A percentile compares a stretch with the other conserved stretches of the same genome.
These are phyloP conservation scores for Drosophila gaucha DNA, from an alignment of 2,888 invertebrate genomes.

Conservation along the genomic window DNA sequence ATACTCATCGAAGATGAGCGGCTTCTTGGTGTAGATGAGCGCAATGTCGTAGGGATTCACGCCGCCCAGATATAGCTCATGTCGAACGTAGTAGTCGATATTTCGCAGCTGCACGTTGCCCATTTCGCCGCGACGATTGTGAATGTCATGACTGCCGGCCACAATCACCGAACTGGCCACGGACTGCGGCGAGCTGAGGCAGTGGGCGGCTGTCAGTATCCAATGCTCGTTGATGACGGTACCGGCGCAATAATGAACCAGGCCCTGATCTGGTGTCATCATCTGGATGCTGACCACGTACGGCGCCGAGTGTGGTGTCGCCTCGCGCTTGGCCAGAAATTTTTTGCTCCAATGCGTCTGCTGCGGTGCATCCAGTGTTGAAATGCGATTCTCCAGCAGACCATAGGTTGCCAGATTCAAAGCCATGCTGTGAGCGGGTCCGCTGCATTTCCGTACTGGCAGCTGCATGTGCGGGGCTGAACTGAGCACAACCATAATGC, in stretches of 20 bases:
- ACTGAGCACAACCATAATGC: slow-evolving; percentile 77
- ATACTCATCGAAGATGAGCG: slow-evolving; percentile 74
- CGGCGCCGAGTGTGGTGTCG: slow-evolving; percentile 82
- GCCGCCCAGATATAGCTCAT: slow-evolving; percentile 82
- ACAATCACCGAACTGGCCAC: slow-evolving; percentile 80
- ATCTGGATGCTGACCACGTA: slow-evolving; percentile 82
- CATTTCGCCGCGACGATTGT: slow-evolving; percentile 62
- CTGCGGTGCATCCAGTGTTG: slow-evolving; percentile 54
- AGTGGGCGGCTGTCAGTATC: slow-evolving; percentile 84
- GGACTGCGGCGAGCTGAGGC: slow-evolving; percentile 72
- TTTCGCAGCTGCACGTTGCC: slow-evolving; percentile 73
- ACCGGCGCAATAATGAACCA: slow-evolving; percentile 83
- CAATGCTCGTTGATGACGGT: slow-evolving; percentile 83
- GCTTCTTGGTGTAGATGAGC: slow-evolving; percentile 79
- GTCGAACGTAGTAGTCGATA: slow-evolving; percentile 80
- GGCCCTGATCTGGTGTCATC: slow-evolving; percentile 71
- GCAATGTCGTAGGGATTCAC: slow-evolving; percentile 83
- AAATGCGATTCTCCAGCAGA: slow-evolving; percentile 74
- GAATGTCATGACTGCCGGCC: slow-evolving; percentile 82
- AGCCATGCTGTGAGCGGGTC: slow-evolving; percentile 55
- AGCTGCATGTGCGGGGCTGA: slow-evolving; percentile 62
- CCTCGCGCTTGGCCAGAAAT: slow-evolving; percentile 81
- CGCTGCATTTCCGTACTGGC: slow-evolving; percentile 59
- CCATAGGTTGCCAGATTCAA: slow-evolving; percentile 61
- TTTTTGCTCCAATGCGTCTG: slow-evolving; percentile 76